These are phyloP conservation scores for Intellagama lesueurii DNA, from an alignment of 2,797 vertebrate species.

Conservation along the genomic window DNA sequence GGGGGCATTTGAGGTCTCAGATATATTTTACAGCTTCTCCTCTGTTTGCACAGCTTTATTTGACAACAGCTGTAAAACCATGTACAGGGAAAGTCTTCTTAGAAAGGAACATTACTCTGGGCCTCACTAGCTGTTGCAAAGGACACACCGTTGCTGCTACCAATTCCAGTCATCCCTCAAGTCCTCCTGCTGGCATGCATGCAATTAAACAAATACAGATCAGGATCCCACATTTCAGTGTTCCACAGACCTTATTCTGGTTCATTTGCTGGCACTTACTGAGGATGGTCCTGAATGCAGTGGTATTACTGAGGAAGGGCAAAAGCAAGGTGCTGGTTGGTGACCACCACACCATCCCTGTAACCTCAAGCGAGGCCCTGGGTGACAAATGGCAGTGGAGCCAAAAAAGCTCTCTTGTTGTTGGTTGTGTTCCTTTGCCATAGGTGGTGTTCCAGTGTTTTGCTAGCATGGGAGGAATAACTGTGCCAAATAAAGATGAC, in stretches of 20 bases:
- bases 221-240: no score
- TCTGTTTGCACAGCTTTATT: neutral
- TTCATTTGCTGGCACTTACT: neutral
- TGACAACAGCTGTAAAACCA: neutral
- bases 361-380: neutral
- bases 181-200: neutral
- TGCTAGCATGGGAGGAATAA: neutral
- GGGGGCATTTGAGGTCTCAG: neutral
- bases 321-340: neutral
- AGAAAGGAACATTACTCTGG: neutral
- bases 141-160: neutral
- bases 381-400: neutral
- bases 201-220: neutral
- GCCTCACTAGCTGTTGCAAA: neutral
- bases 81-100: neutral
- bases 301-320: neutral
- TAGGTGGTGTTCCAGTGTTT: neutral
- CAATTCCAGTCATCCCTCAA: neutral
- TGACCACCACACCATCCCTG: neutral
- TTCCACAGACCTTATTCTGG: neutral
- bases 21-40: neutral
- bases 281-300: neutral
- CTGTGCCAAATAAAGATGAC: constrained; percentile 13
- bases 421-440: neutral
- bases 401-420: neutral